phyloP scores from a whole-genome alignment of 1,140 invertebrate species.

The Cephus cinctus region DNA sequence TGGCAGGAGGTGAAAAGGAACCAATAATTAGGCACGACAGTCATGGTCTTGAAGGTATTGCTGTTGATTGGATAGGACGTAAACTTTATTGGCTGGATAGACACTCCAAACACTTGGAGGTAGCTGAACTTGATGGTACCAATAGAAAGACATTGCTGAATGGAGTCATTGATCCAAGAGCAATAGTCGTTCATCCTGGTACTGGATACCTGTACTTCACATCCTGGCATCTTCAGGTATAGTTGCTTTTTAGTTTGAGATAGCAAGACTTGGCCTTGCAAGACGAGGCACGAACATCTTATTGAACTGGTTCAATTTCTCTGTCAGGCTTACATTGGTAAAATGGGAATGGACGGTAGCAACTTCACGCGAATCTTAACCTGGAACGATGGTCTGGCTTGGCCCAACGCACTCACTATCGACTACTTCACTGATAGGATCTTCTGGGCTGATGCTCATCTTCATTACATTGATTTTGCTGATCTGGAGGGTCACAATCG shows the following conservation, averaged over 20 bases:
- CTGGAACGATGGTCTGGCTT: conserved; percentile 93
- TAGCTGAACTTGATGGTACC: conserved; percentile 90
- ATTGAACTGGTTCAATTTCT: conserved; percentile 10
- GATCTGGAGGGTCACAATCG: conserved; percentile 87
- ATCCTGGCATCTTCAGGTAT: conserved; percentile 84
- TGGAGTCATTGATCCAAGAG: conserved; percentile 88
- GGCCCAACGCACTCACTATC: conserved; percentile 96
- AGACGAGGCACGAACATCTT: too few species aligned
- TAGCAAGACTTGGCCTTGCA: too few species aligned
- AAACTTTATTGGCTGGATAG: conserved; percentile 98
- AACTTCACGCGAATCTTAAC: conserved; percentile 88
- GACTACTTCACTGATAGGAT: conserved; percentile 94
- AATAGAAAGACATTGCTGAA: conserved; percentile 84
- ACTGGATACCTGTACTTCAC: conserved; percentile 94
- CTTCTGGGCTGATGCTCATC: conserved; percentile 97
- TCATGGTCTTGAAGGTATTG: conserved; percentile 92
- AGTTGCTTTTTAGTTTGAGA: too few species aligned
- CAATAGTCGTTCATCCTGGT: conserved; percentile 92
- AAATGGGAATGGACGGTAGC: conserved; percentile 95
- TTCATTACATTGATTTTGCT: conserved; percentile 94
- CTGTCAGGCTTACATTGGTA: conserved; percentile 90
- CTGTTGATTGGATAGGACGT: conserved; percentile 94
- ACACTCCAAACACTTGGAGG: conserved; percentile 91
- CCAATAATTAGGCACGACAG: conserved; percentile 90
- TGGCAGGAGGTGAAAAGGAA: conserved; percentile 65